Evolutionary conservation across 2,113 vertebrate genomes (phyloP), one percentile per base, ranked within the genome.

Genomic region (Aramus guarauna): DNA sequence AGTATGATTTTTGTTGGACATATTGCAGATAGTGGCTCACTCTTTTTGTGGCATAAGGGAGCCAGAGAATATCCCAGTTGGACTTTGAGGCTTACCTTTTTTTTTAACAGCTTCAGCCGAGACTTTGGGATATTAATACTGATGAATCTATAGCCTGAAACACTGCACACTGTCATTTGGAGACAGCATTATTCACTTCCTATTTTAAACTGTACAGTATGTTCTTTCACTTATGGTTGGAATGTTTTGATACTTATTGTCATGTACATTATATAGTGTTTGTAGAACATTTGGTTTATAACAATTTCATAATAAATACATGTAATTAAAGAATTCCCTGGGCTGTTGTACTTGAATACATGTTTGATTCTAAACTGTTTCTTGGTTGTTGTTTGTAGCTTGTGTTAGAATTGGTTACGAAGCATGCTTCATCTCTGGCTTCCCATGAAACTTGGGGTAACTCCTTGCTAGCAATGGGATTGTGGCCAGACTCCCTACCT

Each of bases 401-500:
- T 94, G 98, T 98, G 11, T 98, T 98, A 94, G 98, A 98, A 75
- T 37, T 99, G 84, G 97, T 99, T 59, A 98, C 97, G 32, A 98
- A 98, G 90, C 98, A 98, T n/a, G 37, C 98, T 92, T 97, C 98
- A 47, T 96, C 98, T 94, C 96, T 99, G 92, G 96, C 97, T 96
- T 97, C 98, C 4, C 97, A 94, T 74, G 97, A 98, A 94, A 96
- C 96, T 30, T 99, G 98, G 98, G 98, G 98, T 73, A 96, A 96
- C 23, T 98, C 98, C 48, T 96, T 99, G 97, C 97, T 99, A 83
- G 99, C 98, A 90, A 66, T 99, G 2, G 99, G 99, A 3, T 93
- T 99, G 26, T 99, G 99, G 99, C 99, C 99, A 3, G 98, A 99
- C 86, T 97, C 98, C 32, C 92, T 99, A 15, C 99, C 99, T 37